A percentile compares a stretch with the other conserved stretches of the same genome.
These are phyloP conservation scores for Mylabris phalerata DNA, from an alignment of 1,140 invertebrate species.

Conservation along the genomic window DNA sequence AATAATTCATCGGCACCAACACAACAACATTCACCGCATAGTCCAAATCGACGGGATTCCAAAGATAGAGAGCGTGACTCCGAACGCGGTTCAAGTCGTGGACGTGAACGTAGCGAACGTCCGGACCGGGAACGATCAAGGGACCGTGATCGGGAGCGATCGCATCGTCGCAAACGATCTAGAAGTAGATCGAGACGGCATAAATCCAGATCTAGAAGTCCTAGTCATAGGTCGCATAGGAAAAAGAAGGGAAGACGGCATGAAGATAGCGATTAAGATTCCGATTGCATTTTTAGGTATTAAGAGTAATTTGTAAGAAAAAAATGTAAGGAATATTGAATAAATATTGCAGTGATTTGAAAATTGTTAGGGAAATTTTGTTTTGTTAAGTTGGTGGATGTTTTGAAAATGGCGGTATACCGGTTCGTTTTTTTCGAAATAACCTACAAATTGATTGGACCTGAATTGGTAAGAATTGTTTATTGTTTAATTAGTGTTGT, in stretches of 20 bases:
- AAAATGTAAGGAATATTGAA: neutral
- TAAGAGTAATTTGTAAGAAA: neutral
- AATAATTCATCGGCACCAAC: neutral
- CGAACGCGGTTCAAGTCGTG: too few species aligned
- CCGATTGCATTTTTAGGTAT: neutral
- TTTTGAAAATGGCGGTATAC: too few species aligned
- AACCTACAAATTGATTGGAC: too few species aligned
- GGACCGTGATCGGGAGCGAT: conserved; percentile 44
- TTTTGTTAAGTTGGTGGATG: too few species aligned
- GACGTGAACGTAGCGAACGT: too few species aligned
- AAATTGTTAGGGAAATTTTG: neutral
- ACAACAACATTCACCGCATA: conserved; percentile 7
- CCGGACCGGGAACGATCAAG: conserved; percentile 25
- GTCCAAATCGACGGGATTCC: conserved; percentile 18
- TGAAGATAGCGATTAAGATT: conserved; percentile 36
- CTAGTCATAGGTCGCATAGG: conserved; percentile 47
- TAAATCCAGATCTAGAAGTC: conserved; percentile 54
- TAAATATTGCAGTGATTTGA: neutral
- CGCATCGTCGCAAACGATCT: conserved; percentile 49
- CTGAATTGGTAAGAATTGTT: too few species aligned
- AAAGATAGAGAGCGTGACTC: conserved; percentile 36
- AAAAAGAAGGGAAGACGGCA: conserved; percentile 53
- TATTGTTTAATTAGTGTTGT: too few species aligned
- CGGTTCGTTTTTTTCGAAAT: too few species aligned
- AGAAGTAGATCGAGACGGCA: conserved; percentile 53